These are phyloP conservation scores for Canis aureus DNA, from an alignment of 2,113 vertebrate species.

Conservation along the genomic window DNA sequence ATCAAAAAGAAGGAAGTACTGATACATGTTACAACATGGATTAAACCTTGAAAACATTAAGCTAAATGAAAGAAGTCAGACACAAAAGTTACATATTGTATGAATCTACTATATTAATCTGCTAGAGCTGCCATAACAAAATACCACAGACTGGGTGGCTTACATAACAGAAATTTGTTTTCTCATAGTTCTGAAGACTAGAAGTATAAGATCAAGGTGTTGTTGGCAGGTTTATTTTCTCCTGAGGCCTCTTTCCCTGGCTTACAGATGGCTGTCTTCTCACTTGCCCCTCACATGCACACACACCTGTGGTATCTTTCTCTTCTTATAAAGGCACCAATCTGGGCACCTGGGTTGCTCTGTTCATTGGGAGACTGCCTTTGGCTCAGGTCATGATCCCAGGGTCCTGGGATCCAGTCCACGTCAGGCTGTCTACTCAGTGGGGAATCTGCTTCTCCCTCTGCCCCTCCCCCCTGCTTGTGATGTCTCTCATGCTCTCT, in stretches of 20 bases:
- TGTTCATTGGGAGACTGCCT: no score
- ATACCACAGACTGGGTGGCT: neutral
- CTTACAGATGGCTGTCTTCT: neutral
- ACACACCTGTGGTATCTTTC: neutral
- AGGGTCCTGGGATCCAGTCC: no score
- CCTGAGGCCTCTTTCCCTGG: neutral
- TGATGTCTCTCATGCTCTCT: no score
- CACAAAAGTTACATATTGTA: neutral
- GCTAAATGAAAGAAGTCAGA: neutral
- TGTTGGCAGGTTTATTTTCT: neutral
- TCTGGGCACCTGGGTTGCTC: neutral
- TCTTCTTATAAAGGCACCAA: neutral
- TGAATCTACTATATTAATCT: neutral
- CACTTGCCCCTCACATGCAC: rapidly evolving
- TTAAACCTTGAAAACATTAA: neutral
- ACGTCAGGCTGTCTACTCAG: no score
- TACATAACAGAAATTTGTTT: neutral
- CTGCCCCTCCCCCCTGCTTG: no score
- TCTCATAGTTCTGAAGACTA: neutral
- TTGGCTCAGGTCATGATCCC: no score
- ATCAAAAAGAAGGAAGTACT: neutral
- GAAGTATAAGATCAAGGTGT: neutral
- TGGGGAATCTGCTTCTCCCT: no score
- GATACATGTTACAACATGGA: neutral
- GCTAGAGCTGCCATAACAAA: neutral